Evolutionary conservation across 2,797 vertebrate species (phyloP).

Genomic region (Hippoglossus hippoglossus): DNA sequence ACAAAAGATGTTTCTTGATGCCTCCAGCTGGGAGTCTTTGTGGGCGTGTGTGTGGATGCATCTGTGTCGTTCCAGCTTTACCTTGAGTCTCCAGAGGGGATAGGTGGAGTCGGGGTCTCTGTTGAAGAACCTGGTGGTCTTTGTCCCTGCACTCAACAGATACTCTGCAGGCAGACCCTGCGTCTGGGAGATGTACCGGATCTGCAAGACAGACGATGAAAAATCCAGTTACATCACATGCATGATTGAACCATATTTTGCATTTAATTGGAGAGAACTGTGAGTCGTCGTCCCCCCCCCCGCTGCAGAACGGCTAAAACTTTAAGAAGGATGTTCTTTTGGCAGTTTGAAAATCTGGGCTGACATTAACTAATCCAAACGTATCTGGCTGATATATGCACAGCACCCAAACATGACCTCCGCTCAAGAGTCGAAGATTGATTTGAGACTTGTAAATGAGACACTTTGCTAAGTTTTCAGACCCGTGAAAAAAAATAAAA

Average conservation of each 20-base stretch:
- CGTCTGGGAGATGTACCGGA: conserved; percentile 99
- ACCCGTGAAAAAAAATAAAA: conserved; percentile 52
- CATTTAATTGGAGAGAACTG: conserved; percentile 7
- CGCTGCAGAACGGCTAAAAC: conserved; percentile 7
- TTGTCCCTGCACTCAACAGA: conserved; percentile 98
- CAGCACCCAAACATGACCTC: conserved; percentile 44
- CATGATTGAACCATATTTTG: conserved; percentile 21
- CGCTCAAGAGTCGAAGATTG: conserved; percentile 43
- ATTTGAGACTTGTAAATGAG: conserved; percentile 63
- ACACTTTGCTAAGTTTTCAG: conserved; percentile 45
- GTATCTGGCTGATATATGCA: conserved; percentile 23
- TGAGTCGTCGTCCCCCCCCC: conserved; percentile 1
- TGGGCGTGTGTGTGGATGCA: conserved; percentile 23
- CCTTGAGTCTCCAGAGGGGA: conserved; percentile 99
- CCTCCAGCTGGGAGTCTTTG: neutral
- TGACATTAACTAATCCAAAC: conserved; percentile 38
- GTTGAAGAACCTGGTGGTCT: conserved; percentile 99
- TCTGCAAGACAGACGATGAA: conserved; percentile 84
- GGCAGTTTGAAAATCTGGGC: conserved; percentile 28
- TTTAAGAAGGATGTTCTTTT: conserved; percentile 32
- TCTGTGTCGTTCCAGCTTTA: conserved; percentile 66
- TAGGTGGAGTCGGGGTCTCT: conserved; percentile 97
- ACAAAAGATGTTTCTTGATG: neutral
- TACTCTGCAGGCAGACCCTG: conserved; percentile 99
- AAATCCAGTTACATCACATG: conserved; percentile 23